Evolutionary conservation across 2,888 invertebrate species (phyloP).

Genomic region (Oligia latruncula): DNA sequence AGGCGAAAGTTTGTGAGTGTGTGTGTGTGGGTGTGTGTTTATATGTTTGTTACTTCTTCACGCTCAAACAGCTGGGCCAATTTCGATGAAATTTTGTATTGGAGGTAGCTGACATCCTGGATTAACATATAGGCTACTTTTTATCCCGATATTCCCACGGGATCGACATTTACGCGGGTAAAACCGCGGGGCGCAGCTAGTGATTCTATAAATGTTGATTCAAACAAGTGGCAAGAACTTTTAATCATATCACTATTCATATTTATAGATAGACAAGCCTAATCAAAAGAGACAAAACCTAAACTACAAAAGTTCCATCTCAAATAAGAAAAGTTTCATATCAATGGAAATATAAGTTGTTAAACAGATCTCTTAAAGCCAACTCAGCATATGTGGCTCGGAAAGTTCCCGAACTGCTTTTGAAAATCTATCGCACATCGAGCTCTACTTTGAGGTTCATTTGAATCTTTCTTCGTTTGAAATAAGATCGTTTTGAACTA

Average conservation of each 20-base stretch:
- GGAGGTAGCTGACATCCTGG: no score
- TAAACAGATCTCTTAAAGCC: conserved; percentile 59
- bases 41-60: no score
- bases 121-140: no score
- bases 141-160: no score
- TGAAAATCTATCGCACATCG: conserved; percentile 65
- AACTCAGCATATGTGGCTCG: conserved; percentile 67
- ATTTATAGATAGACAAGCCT: conserved; percentile 14
- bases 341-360: conserved; percentile 54
- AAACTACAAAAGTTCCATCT: conserved; percentile 29
- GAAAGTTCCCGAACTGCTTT: conserved; percentile 68
- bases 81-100: no score
- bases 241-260: no score
- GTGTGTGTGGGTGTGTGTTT: no score
- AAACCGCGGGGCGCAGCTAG: no score
- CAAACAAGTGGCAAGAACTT: neutral
- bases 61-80: no score
- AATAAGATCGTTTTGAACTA: conserved; percentile 62
- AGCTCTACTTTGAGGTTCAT: conserved; percentile 58
- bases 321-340: conserved; percentile 36
- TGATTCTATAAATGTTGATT: neutral
- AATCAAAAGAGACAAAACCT: conserved; percentile 34
- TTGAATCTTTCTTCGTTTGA: conserved; percentile 59
- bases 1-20: no score
- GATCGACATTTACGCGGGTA: no score